phyloP scores from a whole-genome alignment of 64 coral and sea anemone species.

The Cladopsammia gracilis region DNA sequence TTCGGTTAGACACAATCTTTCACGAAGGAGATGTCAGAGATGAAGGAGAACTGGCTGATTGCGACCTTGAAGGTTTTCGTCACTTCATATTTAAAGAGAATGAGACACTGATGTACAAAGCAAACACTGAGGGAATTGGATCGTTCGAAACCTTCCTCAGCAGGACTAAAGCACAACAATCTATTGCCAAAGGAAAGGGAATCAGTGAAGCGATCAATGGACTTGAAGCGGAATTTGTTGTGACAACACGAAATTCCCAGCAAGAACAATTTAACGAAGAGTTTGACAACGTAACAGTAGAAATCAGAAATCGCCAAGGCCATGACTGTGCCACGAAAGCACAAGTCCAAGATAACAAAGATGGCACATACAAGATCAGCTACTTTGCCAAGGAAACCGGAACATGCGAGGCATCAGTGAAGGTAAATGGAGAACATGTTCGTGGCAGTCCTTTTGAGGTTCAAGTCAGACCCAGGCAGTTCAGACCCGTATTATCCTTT shows the following conservation, averaged over 20 bases:
- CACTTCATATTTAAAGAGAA: background rate
- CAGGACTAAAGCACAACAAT: background rate
- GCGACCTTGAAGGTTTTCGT: background rate
- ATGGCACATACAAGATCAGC: slow-evolving; percentile 53
- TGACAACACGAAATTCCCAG: slow-evolving; percentile 29
- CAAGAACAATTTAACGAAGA: slow-evolving; percentile 12
- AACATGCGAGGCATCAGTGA: background rate
- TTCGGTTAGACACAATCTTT: background rate
- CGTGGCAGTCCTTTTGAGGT: slow-evolving; percentile 48
- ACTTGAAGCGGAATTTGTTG: slow-evolving; percentile 32
- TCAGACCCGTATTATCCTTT: slow-evolving; percentile 9
- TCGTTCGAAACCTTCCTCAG: background rate
- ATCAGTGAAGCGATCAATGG: slow-evolving; percentile 57
- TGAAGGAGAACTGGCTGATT: background rate
- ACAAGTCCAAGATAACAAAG: slow-evolving; percentile 51
- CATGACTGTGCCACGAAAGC: background rate
- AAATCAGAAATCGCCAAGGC: slow-evolving; percentile 29
- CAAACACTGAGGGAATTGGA: background rate
- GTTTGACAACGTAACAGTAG: slow-evolving; percentile 6
- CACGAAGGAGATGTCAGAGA: background rate
- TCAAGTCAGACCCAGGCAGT: slow-evolving; percentile 38
- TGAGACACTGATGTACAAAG: background rate
- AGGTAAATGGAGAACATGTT: slow-evolving; percentile 56
- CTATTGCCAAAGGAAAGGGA: slow-evolving; percentile 39
- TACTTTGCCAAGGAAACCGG: slow-evolving; percentile 38